Percentiles rank a stretch among this genome's conserved stretches.
Conservation (phyloP, 2,113 vertebrate genomes). For the Epinephelus fuscoguttatus region DNA sequence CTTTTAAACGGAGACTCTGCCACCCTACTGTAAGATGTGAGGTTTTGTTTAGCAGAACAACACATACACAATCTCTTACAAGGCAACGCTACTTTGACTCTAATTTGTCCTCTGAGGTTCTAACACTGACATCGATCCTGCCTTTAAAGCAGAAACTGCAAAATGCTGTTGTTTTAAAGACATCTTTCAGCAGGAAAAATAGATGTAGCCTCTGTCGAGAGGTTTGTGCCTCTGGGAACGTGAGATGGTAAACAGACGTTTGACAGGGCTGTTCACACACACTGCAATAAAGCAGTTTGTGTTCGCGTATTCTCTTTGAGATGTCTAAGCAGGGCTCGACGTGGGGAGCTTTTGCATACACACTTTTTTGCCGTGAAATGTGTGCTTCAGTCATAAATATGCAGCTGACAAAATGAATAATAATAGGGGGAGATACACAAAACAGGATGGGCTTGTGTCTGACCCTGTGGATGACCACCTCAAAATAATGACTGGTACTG, state of each 20-base stretch:
- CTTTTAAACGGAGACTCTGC: neutral
- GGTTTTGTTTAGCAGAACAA: slow-evolving; percentile 19
- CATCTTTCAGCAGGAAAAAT: slow-evolving; percentile 61
- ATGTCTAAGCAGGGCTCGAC: slow-evolving; percentile 49
- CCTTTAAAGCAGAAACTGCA: slow-evolving; percentile 49
- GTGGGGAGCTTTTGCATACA: slow-evolving; percentile 41
- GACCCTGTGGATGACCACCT: slow-evolving; percentile 49
- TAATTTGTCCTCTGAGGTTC: slow-evolving; percentile 75
- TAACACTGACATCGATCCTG: slow-evolving; percentile 48
- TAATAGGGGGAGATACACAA: slow-evolving; percentile 17
- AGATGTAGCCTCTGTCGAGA: slow-evolving; percentile 69
- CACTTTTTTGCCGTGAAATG: slow-evolving; percentile 52
- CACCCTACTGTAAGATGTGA: neutral
- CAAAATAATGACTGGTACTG: slow-evolving; percentile 34
- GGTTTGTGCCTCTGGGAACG: slow-evolving; percentile 72
- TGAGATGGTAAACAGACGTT: slow-evolving; percentile 72
- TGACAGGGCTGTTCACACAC: slow-evolving; percentile 66
- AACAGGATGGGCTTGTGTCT: slow-evolving; percentile 17
- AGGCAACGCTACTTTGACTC: slow-evolving; percentile 42
- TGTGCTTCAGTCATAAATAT: slow-evolving; percentile 70
- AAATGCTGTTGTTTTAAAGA: slow-evolving; percentile 65
- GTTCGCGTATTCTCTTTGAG: slow-evolving; percentile 76
- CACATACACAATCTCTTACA: slow-evolving; percentile 5
- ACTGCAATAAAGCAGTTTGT: slow-evolving; percentile 57
- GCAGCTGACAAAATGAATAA: slow-evolving; percentile 59